These are phyloP conservation scores for Proterorhinus semilunaris DNA, from an alignment of 2,113 vertebrate genomes.

Conservation along the genomic window DNA sequence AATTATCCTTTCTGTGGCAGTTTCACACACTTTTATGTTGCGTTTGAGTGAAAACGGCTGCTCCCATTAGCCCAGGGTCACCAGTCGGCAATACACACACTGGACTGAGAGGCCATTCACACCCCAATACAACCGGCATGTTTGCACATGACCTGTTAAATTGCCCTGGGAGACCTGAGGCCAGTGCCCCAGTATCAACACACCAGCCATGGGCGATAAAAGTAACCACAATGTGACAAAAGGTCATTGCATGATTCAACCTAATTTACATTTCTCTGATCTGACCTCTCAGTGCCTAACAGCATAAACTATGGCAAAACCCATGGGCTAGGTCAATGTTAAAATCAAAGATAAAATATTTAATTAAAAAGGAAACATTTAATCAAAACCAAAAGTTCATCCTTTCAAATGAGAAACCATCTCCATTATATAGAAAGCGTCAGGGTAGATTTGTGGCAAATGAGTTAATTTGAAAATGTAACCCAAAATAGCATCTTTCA, in stretches of 20 bases:
- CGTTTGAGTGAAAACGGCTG: conserved; percentile 11
- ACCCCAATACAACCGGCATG: conserved; percentile 14
- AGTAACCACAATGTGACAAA: background rate
- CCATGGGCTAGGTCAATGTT: too few species aligned
- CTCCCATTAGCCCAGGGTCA: conserved; percentile 39
- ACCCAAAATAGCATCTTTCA: too few species aligned
- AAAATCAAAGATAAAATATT: too few species aligned
- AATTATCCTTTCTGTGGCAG: conserved; percentile 27
- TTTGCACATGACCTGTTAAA: conserved; percentile 66
- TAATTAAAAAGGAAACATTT: too few species aligned
- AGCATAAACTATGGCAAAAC: too few species aligned
- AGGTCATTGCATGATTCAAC: background rate
- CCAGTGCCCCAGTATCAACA: conserved; percentile 9
- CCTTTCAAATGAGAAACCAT: too few species aligned
- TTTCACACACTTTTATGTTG: conserved; percentile 1
- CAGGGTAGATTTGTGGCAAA: too few species aligned
- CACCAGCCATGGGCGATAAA: background rate
- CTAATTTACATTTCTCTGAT: background rate
- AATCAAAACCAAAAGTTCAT: too few species aligned
- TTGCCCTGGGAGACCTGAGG: conserved; percentile 36
- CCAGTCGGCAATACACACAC: conserved; percentile 13
- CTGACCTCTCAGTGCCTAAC: background rate
- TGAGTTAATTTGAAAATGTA: too few species aligned
- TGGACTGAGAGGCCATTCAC: background rate
- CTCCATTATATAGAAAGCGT: too few species aligned